Evolutionary conservation across 53 echinoderm and acorn worm genomes (phyloP).

Genomic region (Paracentrotus lividus): DNA sequence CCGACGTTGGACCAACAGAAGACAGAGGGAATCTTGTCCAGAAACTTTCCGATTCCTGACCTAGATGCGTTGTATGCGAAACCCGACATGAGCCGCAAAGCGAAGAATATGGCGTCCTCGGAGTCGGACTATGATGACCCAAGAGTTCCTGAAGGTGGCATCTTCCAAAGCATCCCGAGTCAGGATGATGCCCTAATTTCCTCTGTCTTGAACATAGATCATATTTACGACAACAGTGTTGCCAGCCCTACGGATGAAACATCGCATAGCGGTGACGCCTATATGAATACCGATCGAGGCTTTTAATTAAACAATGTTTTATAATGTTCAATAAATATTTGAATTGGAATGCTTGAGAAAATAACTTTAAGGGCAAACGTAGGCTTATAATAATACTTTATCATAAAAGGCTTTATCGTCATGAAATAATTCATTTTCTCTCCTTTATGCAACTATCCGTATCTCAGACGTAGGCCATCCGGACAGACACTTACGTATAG

Average conservation of each 20-base stretch:
- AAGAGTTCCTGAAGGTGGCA: not conserved
- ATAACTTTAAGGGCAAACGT: too few relatives aligned
- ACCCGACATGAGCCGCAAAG: conserved; percentile 34
- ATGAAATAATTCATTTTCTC: too few relatives aligned
- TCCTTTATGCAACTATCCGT: too few relatives aligned
- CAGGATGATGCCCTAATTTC: not conserved
- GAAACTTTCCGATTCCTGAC: not conserved
- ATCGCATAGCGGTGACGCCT: not conserved
- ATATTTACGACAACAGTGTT: not conserved
- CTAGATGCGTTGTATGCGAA: not conserved
- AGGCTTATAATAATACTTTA: too few relatives aligned
- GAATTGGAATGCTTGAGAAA: too few relatives aligned
- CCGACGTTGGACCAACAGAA: not conserved
- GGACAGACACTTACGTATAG: too few relatives aligned
- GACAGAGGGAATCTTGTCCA: not conserved
- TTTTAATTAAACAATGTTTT: not conserved
- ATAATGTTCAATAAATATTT: too few relatives aligned
- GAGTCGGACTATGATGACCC: not conserved
- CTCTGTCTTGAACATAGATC: not conserved
- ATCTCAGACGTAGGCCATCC: too few relatives aligned
- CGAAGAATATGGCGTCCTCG: not conserved
- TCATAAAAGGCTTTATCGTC: too few relatives aligned
- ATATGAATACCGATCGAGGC: not conserved
- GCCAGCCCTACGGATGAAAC: not conserved
- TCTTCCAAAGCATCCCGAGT: not conserved